Evolutionary conservation across 2,797 vertebrate genomes (phyloP).

Genomic region (Phalanger gymnotis): DNA sequence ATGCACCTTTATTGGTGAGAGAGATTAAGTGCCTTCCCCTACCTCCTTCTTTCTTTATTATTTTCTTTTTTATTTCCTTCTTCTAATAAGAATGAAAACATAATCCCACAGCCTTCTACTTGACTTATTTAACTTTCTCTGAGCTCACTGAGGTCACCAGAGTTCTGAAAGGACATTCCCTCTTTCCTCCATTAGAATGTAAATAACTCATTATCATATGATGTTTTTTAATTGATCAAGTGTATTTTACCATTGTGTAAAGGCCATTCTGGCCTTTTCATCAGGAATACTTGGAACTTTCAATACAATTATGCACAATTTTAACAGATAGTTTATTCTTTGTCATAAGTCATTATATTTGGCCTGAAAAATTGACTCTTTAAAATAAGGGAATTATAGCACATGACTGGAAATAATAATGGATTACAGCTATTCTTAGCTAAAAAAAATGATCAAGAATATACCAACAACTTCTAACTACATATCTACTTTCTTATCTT

Average conservation of each 20-base stretch:
- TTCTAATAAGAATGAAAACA: not conserved
- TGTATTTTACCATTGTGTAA: not conserved
- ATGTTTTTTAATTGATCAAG: not conserved
- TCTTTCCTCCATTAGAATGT: not conserved
- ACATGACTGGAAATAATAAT: not conserved
- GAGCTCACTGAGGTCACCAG: not conserved
- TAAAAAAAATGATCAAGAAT: not conserved
- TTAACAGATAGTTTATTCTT: not conserved
- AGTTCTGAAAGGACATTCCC: not conserved
- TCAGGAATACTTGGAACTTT: not conserved
- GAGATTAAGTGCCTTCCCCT: not conserved
- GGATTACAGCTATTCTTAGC: not conserved
- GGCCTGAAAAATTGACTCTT: not conserved
- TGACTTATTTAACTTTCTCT: not conserved
- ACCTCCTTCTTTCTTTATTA: not conserved
- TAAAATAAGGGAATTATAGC: not conserved
- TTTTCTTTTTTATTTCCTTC: not conserved
- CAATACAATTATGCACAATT: not conserved
- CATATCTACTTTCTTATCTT: not conserved
- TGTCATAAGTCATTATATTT: not conserved
- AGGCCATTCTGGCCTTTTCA: not conserved
- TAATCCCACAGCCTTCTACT: not conserved
- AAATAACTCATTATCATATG: not conserved
- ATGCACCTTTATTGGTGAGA: not conserved
- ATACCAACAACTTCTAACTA: not conserved